Conservation (phyloP, 2,888 invertebrate genomes). For the Dryocosmus kuriphilus region DNA sequence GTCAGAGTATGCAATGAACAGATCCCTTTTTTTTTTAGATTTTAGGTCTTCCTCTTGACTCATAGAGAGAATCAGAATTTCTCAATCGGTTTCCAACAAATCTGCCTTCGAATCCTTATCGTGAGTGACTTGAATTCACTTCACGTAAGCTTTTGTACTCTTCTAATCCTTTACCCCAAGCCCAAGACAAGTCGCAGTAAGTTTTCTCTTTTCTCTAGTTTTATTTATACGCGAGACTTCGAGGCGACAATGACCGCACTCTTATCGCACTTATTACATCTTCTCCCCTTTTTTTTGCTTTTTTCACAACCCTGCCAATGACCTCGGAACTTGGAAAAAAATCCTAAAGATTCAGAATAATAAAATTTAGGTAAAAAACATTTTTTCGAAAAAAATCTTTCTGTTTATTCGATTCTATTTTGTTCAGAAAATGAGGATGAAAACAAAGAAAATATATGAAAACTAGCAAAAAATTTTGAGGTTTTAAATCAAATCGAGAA, state of each 20-base stretch:
- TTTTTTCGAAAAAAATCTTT: neutral
- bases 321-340: conserved; percentile 24
- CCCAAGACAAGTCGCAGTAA: conserved; percentile 10
- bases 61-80: neutral
- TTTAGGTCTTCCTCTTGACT: neutral
- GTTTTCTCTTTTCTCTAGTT: conserved; percentile 18
- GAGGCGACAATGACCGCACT: conserved; percentile 39
- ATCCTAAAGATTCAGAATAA: neutral
- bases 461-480: too few relatives aligned
- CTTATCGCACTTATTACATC: conserved; percentile 40
- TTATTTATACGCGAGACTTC: conserved; percentile 13
- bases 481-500: too few relatives aligned
- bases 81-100: neutral
- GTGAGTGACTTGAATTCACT: neutral
- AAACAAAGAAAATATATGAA: neutral
- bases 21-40: neutral
- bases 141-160: neutral
- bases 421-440: neutral
- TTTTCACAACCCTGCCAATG: conserved; percentile 28
- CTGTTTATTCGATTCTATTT: neutral
- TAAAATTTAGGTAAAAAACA: neutral
- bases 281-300: conserved; percentile 16
- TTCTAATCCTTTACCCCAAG: conserved; percentile 18
- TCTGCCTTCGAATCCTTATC: neutral
- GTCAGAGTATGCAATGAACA: neutral